Percentiles rank a stretch among this genome's conserved stretches.
Conservation (phyloP, 2,888 invertebrate genomes). For the Sisyra terminalis region DNA sequence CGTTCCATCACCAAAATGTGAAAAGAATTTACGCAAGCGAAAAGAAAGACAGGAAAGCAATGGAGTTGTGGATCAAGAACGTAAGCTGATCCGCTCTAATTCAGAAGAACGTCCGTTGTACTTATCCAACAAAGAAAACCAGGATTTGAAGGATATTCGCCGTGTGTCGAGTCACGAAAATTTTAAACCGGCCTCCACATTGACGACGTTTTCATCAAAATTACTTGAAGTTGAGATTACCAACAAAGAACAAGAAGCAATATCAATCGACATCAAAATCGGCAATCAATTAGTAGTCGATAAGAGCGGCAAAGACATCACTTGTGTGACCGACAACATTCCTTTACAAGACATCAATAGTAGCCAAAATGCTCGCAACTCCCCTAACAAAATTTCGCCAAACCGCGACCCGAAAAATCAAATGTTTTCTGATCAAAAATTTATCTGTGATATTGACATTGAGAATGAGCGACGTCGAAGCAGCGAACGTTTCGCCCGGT, state of each 20-base stretch:
- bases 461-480: conserved; percentile 45
- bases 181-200: conserved; percentile 25
- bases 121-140: conserved; percentile 18
- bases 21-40: conserved; percentile 33
- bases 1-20: conserved; percentile 8
- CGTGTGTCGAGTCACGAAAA: conserved; percentile 48
- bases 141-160: conserved; percentile 26
- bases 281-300: too few relatives aligned
- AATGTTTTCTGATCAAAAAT: conserved; percentile 25
- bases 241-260: neutral
- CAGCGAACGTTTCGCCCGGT: conserved; percentile 45
- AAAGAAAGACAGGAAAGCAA: conserved; percentile 45
- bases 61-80: conserved; percentile 36
- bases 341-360: conserved; percentile 3
- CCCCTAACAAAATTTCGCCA: conserved; percentile 26
- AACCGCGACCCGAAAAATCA: conserved; percentile 17
- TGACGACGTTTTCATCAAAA: too few relatives aligned
- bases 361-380: conserved; percentile 15
- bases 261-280: neutral
- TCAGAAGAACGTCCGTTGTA: conserved; percentile 36
- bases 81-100: conserved; percentile 42
- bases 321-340: conserved; percentile 1
- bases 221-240: neutral
- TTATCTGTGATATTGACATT: conserved; percentile 23
- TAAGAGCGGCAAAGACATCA: too few relatives aligned